Base-by-base conservation (phyloP, 2,113 vertebrate species). In the Scartelaos histophorus region DNA sequence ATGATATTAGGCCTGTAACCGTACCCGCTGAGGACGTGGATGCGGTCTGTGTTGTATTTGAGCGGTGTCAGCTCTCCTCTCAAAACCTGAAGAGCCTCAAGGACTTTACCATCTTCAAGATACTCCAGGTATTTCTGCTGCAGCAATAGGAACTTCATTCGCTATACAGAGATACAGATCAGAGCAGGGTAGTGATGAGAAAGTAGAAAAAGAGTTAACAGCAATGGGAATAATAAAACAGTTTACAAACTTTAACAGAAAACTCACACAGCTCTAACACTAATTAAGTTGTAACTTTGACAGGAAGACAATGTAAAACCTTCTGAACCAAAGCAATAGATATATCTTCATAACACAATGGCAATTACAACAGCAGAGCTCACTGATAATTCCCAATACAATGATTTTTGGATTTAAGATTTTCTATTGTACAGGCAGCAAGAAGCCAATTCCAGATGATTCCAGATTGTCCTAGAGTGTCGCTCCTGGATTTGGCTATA, bases 81-180 rank as follows among this genome's bases (percentile, higher is more conserved):
- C 43, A 99, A 94, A 83, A 99, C 98, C 65, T 99, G 97, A 91
- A 99, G 95, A 38, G 98, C 98, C 92, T 99, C 98, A 89, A 99
- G 93, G 89, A 99, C 97, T 92, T 99, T 98, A 73, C 97, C 97
- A 11, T 99, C 98, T 94, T 99, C 98, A 92, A 99, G 94, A 91
- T 98, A 98, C 86, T 99, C 98, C 81, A 99, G 93, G 93, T 99
- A 99, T 89, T 99, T 99, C 94, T 99, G 98, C 94, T 99, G 97
- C 90, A 99, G 94, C 90, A 99, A 94, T 91, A 99, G 93, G 92
- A 99, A 99, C 94, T 98, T 99, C 98, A 99, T 99, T 88, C 97
- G 95, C 98, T 99, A 92, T 91, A 89, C 76, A 94, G 25, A 53
- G 87, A 92, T 45, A 25, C 29, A 56, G 68, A 57, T 69, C 35